These are phyloP conservation scores for Cryptocephalus moraei DNA, from an alignment of 2,888 invertebrate species.

Conservation along the genomic window DNA sequence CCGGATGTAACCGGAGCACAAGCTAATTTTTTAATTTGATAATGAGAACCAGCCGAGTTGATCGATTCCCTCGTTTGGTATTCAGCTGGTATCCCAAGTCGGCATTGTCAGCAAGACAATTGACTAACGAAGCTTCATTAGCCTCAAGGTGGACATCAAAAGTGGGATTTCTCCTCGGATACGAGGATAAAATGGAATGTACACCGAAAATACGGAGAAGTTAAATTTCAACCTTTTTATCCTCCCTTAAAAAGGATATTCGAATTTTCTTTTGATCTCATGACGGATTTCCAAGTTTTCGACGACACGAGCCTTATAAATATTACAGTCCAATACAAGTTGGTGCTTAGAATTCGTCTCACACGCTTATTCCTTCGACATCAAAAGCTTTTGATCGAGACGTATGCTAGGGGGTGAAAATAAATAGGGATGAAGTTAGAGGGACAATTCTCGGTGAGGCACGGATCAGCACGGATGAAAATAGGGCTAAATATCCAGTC, in stretches of 20 bases:
- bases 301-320: constrained; percentile 32
- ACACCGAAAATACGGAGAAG: too few species aligned
- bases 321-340: constrained; percentile 40
- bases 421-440: background rate
- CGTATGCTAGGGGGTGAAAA: background rate
- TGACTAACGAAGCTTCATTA: constrained; percentile 33
- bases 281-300: constrained; percentile 29
- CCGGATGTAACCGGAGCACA: too few species aligned
- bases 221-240: too few species aligned
- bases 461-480: too few species aligned
- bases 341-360: constrained; percentile 36
- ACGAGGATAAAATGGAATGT: background rate
- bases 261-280: constrained; percentile 30
- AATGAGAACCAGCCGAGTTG: constrained; percentile 16
- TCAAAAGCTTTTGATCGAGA: too few species aligned
- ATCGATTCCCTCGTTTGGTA: constrained; percentile 24
- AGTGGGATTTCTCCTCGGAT: background rate
- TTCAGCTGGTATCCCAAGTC: constrained; percentile 22
- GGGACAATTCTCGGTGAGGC: too few species aligned
- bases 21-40: constrained; percentile 16
- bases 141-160: constrained; percentile 28
- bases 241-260: constrained; percentile 20
- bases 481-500: too few species aligned
- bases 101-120: constrained; percentile 32
- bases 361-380: background rate